These are phyloP conservation scores for Scylla paramamosain DNA, from an alignment of 1,140 invertebrate species.

Conservation along the genomic window DNA sequence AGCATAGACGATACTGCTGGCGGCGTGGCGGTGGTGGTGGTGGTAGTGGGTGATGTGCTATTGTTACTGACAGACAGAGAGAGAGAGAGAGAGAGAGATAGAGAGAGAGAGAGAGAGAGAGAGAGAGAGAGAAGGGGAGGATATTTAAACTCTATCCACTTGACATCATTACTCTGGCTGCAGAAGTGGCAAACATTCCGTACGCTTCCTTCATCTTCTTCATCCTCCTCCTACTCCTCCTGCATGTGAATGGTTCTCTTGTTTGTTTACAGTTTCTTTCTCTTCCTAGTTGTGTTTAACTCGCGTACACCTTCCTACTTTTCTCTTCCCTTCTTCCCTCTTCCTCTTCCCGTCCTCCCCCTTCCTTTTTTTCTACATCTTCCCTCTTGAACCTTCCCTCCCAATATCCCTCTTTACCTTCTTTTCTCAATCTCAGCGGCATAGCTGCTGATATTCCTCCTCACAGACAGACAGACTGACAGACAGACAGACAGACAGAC, in stretches of 20 bases:
- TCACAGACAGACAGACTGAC: background rate
- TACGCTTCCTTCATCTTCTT: background rate
- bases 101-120: no score
- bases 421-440: no score
- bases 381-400: no score
- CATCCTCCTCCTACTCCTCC: background rate
- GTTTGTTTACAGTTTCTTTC: background rate
- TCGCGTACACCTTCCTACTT: background rate
- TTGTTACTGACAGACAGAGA: background rate
- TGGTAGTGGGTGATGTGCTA: background rate
- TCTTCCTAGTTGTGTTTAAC: background rate
- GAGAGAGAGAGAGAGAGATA: no score
- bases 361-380: background rate
- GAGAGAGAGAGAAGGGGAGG: no score
- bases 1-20: no score
- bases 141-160: no score
- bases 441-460: background rate
- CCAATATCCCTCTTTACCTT: no score
- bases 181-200: background rate
- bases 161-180: no score
- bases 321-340: background rate
- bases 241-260: background rate
- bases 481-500: background rate
- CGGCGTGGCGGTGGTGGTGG: no score
- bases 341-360: background rate